Conservation (phyloP, 1,140 invertebrate species). For the Rhizoglyphus robini region DNA sequence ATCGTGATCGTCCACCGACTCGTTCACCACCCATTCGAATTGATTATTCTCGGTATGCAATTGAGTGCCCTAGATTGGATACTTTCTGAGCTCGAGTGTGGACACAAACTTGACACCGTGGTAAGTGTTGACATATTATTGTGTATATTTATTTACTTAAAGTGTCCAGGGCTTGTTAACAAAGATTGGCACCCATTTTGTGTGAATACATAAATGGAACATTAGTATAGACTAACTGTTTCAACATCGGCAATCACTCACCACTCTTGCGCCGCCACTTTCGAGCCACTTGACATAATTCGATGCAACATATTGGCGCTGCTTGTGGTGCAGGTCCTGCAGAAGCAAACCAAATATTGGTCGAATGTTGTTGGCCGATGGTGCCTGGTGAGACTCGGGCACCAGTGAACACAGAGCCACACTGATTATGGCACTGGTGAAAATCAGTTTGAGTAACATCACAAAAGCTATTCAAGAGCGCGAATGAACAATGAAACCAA, state of each 20-base stretch:
- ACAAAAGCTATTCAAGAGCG: too few species aligned
- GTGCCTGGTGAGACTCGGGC: too few species aligned
- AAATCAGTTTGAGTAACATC: too few species aligned
- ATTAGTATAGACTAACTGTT: background rate
- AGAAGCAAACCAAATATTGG: constrained; percentile 11
- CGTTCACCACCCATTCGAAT: constrained; percentile 55
- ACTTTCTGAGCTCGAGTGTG: constrained; percentile 42
- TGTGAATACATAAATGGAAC: background rate
- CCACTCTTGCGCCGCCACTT: background rate
- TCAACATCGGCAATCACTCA: background rate
- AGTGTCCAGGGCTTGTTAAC: constrained; percentile 13
- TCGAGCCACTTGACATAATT: constrained; percentile 4
- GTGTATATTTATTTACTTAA: constrained; percentile 44
- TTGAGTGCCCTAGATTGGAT: constrained; percentile 69
- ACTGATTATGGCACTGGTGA: too few species aligned
- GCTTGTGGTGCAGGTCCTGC: background rate
- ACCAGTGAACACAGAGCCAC: too few species aligned
- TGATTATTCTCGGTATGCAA: constrained; percentile 81
- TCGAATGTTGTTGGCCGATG: too few species aligned
- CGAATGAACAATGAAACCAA: too few species aligned
- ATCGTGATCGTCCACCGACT: constrained; percentile 41
- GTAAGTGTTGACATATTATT: constrained; percentile 44
- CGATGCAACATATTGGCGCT: background rate
- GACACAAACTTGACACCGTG: constrained; percentile 45
- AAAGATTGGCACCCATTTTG: constrained; percentile 11